Evolutionary conservation across 2,113 vertebrate species (phyloP).

Genomic region (Hyperoodon ampullatus): DNA sequence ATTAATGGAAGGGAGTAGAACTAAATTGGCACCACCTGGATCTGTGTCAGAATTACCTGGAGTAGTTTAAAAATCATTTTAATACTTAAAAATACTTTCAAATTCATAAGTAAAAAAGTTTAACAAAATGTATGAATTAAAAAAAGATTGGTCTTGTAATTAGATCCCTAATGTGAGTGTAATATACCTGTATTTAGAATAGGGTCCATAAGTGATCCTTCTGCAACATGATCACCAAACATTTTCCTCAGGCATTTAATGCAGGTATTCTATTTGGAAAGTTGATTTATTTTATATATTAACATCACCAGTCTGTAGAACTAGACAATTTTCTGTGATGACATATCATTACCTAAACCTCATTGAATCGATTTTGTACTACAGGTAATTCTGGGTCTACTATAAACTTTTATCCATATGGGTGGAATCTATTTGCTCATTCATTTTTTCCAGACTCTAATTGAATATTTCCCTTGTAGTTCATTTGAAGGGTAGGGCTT

Average conservation of each 20-base stretch:
- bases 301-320: not conserved
- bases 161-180: not conserved
- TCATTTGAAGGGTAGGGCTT: not conserved
- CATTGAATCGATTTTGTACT: not conserved
- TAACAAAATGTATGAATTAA: not conserved
- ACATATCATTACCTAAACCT: not conserved
- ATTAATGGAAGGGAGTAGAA: not conserved
- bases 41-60: not conserved
- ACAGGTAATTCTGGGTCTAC: not conserved
- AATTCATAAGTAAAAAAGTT: not conserved
- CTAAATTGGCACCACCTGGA: not conserved
- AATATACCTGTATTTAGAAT: not conserved
- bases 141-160: not conserved
- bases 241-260: not conserved
- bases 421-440: not conserved
- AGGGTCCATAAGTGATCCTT: not conserved
- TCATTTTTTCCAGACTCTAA: not conserved
- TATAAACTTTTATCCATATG: not conserved
- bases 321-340: not conserved
- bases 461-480: not conserved
- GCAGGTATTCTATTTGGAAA: not conserved
- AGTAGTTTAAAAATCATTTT: constrained; percentile 1
- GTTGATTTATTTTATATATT: not conserved
- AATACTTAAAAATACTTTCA: not conserved
- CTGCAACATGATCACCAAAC: not conserved